phyloP scores from a whole-genome alignment of 1,140 invertebrate species.

The Drosophila dunni region DNA sequence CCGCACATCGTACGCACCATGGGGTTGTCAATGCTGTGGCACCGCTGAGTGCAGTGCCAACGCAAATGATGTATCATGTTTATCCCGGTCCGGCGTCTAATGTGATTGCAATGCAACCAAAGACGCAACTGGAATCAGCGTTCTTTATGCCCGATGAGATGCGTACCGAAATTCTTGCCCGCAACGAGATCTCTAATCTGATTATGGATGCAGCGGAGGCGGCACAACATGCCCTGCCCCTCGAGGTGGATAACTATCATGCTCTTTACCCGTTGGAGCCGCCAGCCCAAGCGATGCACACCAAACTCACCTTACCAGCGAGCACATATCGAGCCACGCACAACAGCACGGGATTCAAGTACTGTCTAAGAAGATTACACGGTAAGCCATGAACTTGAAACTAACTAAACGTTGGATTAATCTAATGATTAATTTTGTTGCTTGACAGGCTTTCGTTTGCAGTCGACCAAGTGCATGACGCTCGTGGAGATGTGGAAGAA shows the following conservation, averaged over 20 bases:
- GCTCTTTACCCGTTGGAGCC: conserved; percentile 94
- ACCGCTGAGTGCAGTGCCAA: conserved; percentile 54
- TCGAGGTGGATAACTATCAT: conserved; percentile 95
- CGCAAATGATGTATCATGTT: conserved; percentile 76
- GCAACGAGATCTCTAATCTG: conserved; percentile 88
- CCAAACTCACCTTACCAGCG: conserved; percentile 90
- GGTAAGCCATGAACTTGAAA: conserved; percentile 68
- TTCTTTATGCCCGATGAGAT: conserved; percentile 92
- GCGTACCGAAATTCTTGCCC: conserved; percentile 90
- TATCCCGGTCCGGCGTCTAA: conserved; percentile 85
- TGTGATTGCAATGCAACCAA: conserved; percentile 84
- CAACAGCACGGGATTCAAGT: conserved; percentile 93
- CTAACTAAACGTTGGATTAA: neutral
- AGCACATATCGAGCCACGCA: conserved; percentile 97
- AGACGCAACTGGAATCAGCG: conserved; percentile 86
- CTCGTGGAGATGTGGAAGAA: conserved; percentile 97
- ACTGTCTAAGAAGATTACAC: conserved; percentile 95
- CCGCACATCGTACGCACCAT: conserved; percentile 65
- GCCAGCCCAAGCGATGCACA: conserved; percentile 88
- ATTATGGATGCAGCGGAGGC: conserved; percentile 88
- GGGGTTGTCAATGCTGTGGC: conserved; percentile 60
- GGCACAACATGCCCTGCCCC: conserved; percentile 89
- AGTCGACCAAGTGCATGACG: conserved; percentile 93
- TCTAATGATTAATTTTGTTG: conserved; percentile 4
- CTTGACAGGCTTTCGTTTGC: conserved; percentile 87